Evolutionary conservation across 2,113 vertebrate species (phyloP).

Genomic region (Urocolius indicus): DNA sequence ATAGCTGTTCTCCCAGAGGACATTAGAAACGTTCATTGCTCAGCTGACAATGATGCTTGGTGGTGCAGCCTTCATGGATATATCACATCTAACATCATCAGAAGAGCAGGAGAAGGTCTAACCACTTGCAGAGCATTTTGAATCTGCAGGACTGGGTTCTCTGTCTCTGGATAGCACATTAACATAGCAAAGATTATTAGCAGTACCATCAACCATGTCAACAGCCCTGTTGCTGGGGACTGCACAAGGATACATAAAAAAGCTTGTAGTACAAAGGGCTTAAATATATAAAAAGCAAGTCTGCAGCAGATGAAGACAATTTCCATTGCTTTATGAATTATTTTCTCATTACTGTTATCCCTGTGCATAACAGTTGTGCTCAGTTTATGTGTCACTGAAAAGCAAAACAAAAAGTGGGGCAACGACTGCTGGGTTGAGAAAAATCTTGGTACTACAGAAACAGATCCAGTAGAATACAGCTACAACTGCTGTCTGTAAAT

Average conservation of each 20-base stretch:
- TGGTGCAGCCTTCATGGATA: not conserved
- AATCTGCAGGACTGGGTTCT: not conserved
- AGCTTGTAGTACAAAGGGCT: not conserved
- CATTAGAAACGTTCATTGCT: not conserved
- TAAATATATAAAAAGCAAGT: not conserved
- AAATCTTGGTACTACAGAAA: not conserved
- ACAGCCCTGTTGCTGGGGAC: fast-evolving
- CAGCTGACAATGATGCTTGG: not conserved
- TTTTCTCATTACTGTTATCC: not conserved
- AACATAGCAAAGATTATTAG: fast-evolving
- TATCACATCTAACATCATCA: not conserved
- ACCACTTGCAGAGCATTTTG: not conserved
- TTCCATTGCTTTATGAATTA: not conserved
- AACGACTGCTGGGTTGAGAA: not conserved
- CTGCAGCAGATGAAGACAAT: not conserved
- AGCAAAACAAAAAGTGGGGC: not conserved
- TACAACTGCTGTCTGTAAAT: not conserved
- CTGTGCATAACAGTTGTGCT: not conserved
- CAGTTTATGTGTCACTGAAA: not conserved
- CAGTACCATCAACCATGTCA: not conserved
- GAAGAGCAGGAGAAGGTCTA: not conserved
- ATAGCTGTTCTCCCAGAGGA: not conserved
- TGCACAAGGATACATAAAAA: not conserved
- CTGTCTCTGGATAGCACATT: not conserved
- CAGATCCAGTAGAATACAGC: not conserved